Percentiles rank a stretch among this genome's conserved stretches.
phyloP scores from a whole-genome alignment of 2,797 vertebrate species.

The Takifugu ocellatus region DNA sequence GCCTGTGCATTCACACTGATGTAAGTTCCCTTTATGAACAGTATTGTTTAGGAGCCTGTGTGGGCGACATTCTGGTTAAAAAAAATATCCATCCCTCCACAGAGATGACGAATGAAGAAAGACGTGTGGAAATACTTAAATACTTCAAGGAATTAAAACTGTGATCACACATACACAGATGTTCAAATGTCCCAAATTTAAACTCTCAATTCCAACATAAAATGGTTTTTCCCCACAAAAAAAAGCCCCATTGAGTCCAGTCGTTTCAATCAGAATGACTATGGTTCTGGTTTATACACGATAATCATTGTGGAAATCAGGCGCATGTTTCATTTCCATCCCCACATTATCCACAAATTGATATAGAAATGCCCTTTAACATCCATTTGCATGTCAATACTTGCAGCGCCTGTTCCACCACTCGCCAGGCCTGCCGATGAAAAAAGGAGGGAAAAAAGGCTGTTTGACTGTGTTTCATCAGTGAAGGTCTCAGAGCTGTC shows the following conservation, averaged over 20 bases:
- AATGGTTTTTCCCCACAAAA: not conserved
- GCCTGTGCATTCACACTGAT: constrained; percentile 46
- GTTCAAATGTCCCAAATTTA: constrained; percentile 7
- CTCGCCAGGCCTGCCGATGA: not conserved
- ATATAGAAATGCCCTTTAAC: not conserved
- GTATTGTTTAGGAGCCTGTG: constrained; percentile 20
- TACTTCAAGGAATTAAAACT: constrained; percentile 29
- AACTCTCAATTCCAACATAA: not conserved
- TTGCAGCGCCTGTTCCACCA: not conserved
- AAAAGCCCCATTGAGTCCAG: not conserved
- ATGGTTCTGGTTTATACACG: not conserved
- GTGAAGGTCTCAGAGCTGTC: not conserved
- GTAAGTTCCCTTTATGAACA: constrained; percentile 33
- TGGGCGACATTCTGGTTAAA: not conserved
- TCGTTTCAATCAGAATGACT: not conserved
- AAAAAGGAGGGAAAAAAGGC: not conserved
- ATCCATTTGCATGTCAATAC: not conserved
- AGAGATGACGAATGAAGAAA: constrained; percentile 2
- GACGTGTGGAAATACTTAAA: constrained; percentile 19
- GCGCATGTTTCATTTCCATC: not conserved
- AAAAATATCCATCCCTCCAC: constrained; percentile 13
- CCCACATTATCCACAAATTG: not conserved
- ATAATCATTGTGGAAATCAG: not conserved
- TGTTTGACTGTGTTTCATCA: not conserved
- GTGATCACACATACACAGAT: constrained; percentile 25